Evolutionary conservation across 2,888 invertebrate genomes (phyloP).

Genomic region (Drosophila peninsularis): DNA sequence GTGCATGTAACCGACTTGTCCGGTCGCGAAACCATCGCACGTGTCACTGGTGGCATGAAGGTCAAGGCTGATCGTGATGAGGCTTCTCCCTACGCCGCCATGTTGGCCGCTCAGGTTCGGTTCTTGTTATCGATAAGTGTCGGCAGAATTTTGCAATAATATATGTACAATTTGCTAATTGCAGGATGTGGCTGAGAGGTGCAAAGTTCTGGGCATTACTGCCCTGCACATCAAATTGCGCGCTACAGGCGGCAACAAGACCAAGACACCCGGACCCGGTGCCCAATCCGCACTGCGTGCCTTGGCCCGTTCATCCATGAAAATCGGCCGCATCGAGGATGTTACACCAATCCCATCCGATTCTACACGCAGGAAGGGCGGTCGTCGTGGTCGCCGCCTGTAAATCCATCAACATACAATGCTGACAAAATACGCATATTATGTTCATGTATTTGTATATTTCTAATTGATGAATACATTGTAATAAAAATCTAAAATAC

Average conservation of each 20-base stretch:
- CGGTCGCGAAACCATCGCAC: constrained; percentile 96
- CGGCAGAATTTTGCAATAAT: neutral
- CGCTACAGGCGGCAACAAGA: constrained; percentile 99
- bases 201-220: constrained; percentile 98
- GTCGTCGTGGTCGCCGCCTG: constrained; percentile 99
- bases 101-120: constrained; percentile 98
- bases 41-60: constrained; percentile 99
- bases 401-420: constrained; percentile 86
- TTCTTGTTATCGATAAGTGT: neutral
- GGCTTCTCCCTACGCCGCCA: constrained; percentile 99
- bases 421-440: constrained; percentile 12
- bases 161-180: neutral
- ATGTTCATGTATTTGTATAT: constrained; percentile 35
- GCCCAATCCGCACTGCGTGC: constrained; percentile 99
- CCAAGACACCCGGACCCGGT: constrained; percentile 99
- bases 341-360: constrained; percentile 99
- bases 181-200: constrained; percentile 99
- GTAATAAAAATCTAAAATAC: constrained; percentile 26
- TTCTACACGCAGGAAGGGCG: constrained; percentile 99
- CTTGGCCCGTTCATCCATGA: constrained; percentile 99
- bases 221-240: constrained; percentile 99
- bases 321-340: constrained; percentile 99
- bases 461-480: constrained; percentile 35
- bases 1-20: constrained; percentile 99
- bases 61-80: constrained; percentile 99